Evolutionary conservation across 1,140 invertebrate species (phyloP), one percentile per base, ranked within the genome.

Genomic region (Archivesica marissinica): DNA sequence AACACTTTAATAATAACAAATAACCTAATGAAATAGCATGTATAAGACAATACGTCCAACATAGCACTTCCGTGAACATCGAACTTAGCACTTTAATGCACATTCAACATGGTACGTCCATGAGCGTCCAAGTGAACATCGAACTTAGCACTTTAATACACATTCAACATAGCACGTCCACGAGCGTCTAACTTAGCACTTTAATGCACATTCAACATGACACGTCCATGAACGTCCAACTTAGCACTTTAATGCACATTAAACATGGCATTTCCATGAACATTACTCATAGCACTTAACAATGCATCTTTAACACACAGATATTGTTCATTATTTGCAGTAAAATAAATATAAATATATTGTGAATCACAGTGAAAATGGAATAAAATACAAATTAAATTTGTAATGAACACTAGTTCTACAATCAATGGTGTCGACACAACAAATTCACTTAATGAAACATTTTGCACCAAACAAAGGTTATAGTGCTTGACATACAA

Each of bases 331-430:
- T 11, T 35, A 35, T 33, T 35, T 64, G 59, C 59, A 64, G 15
- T 28, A 35, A 64, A 33, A 64, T 33, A 35, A 35, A n/a, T n/a
- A 64, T 35, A 1, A 64, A 35, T 3, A 64, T 33, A 64, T 25
- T 23, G 17, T 52, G 25, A 64, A 64, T 64, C 59, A 64, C 59
- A 64, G 59, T 64, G 20, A 35, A 64, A 64, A 64, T 64, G 59
- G 59, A 64, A 64, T 64, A 30, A 35, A 35, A 64, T 64, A 64
- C 59, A 64, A 64, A 64, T 17, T 64, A 20, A 64, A 64, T 64
- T 64, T 64, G 59, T 64, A 64, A 64, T 64, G 54, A 35, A 64
- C 59, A 64, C n/a, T n/a, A n/a, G n/a, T n/a, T n/a, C n/a, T n/a
- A n/a, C n/a, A n/a, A n/a, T n/a, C n/a, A n/a, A n/a, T n/a, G n/a